Base-by-base conservation (phyloP, 2,888 invertebrate species). In the Salticus scenicus region DNA sequence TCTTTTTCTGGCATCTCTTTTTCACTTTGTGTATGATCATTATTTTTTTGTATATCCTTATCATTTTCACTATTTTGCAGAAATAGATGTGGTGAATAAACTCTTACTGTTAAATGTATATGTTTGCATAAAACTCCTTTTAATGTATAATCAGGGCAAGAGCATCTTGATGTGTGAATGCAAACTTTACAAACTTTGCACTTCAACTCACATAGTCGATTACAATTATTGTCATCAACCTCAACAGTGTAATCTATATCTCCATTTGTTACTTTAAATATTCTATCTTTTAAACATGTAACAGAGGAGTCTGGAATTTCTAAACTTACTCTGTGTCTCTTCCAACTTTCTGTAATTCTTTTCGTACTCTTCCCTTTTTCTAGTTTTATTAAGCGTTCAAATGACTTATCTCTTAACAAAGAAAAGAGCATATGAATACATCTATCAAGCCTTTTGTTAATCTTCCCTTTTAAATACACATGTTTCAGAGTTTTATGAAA, bases 401-500 rank as follows among this genome's bases (percentile, higher is more conserved):
- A 63, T n/a, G 33, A 42, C 24, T 79, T 71, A 24, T 71, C 41
- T 33, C 37, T 63, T 5, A 24, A 37, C 17, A 57, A 79, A 20
- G 20, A 24, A 79, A 64, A 20, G 41, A 17, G 20, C 17, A 27
- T 31, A 71, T n/a, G 20, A 57, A 51, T 31, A 12, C 37, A 37
- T 79, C 79, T 12, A 71, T 8, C 8, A 42, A 37, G 31, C 64
- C 42, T n/a, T n/a, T n/a, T n/a, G 8, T 51, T 42, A 24, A 41
- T 64, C 17, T 42, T 66, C 10, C 66, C 72, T 24, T 79, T 28
- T n/a, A 79, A 27, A 33, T 79, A 79, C 0, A 66, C n/a, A n/a
- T 72, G 79, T 10, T 72, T 72, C 0, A 79, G 17, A 8, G 30
- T 30, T 20, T 42, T 42, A 66, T 75, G 80, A 12, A 84, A 64